Base-by-base conservation (phyloP, 2,113 vertebrate genomes). In the Oenanthe oenanthe region DNA sequence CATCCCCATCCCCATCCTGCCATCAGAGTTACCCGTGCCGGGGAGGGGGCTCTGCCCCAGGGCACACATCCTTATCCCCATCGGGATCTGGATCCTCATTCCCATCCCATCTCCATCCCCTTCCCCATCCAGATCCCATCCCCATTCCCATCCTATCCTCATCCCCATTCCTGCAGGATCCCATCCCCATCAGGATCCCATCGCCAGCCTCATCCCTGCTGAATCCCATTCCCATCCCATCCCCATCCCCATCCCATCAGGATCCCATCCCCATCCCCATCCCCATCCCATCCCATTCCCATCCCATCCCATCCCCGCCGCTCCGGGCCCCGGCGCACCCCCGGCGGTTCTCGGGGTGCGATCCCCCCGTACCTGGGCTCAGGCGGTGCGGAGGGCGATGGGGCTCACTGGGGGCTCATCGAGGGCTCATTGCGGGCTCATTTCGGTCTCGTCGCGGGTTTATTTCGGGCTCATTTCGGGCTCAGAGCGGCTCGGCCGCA, bases 321-420 rank as follows among this genome's bases (percentile, higher is more conserved):
- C 43, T 18, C 45, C 45, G 18, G 45, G 45, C 18, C 45, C 45
- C 45, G 45, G 45, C 18, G 45, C 45, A 47, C 13, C 47, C 47
- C 47, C 47, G 47, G 6, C 47, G 21, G 47, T 48, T 48, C 47
- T 48, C 8, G 47, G 47, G 21, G 47, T 13, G 21, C 47, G 22
- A 48, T 48, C 75, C 45, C 95, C 61, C 88, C 97, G 56, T 97
- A 98, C 98, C 98, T 98, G 87, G 10, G 70, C 51, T 91, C 90
- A n/a, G 74, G 96, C 84, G 25, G 73, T 61, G 68, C 88, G 68
- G 58, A 47, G 28, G 66, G 78, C 45, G 68, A 85, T 90, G 91
- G 88, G 89, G 66, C 20, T 42, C 48, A 14, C 13, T 13, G 48
- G 7, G 48, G 48, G 48, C 24, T 50, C 48, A 26, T 13, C 6